Evolutionary conservation across 2,113 vertebrate species (phyloP).

Genomic region (Aspidoscelis tigris): DNA sequence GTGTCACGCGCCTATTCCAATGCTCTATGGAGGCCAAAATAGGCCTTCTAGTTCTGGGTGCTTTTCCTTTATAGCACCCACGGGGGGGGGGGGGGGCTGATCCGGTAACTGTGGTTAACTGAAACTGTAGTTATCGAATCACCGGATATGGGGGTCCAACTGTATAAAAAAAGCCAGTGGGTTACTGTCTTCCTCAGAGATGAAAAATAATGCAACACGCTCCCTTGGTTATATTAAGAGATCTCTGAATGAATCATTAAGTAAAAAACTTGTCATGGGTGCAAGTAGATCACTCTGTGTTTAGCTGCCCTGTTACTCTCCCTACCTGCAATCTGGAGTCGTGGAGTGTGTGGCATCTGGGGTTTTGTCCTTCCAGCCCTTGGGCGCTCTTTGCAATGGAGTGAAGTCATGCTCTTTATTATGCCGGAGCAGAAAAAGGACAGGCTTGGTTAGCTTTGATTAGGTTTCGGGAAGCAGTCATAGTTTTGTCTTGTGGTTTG

Average conservation of each 20-base stretch:
- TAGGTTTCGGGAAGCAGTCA: not conserved
- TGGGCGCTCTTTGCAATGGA: not conserved
- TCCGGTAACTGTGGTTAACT: too few species aligned
- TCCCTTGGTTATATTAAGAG: not conserved
- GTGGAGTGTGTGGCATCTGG: not conserved
- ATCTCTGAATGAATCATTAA: not conserved
- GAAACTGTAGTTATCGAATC: too few species aligned
- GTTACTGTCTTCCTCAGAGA: slow-evolving; percentile 4
- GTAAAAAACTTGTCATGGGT: not conserved
- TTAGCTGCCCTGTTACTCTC: too few species aligned
- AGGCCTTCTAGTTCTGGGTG: too few species aligned
- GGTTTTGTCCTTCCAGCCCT: too few species aligned
- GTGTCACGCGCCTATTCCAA: too few species aligned
- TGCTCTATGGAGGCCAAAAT: too few species aligned
- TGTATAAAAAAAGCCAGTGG: slow-evolving; percentile 26
- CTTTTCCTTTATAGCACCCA: too few species aligned
- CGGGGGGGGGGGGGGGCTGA: too few species aligned
- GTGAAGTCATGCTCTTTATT: not conserved
- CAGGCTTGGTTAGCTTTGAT: slow-evolving; percentile 2
- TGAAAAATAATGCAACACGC: not conserved
- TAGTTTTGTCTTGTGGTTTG: not conserved
- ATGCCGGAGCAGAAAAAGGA: slow-evolving; percentile 21
- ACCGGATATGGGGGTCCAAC: not conserved
- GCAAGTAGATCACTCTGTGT: not conserved
- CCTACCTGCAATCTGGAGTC: not conserved